phyloP scores from a whole-genome alignment of 2,888 invertebrate species.

The Hirtodrosophila histrioides region DNA sequence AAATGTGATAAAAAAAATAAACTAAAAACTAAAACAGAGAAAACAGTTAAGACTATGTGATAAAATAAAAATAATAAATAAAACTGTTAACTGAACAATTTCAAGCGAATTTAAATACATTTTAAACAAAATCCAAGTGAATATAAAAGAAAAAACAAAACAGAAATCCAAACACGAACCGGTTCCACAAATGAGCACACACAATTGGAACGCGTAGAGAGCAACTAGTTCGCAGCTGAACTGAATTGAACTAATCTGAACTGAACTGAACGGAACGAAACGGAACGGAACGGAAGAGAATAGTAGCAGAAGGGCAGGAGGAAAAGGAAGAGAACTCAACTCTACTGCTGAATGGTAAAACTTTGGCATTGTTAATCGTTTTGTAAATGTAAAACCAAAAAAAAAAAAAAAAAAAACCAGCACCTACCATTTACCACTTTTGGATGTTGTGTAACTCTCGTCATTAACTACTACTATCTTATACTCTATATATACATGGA shows the following conservation, averaged over 20 bases:
- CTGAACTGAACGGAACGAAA: conserved; percentile 23
- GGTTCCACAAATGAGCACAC: conserved; percentile 14
- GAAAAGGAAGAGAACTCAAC: conserved; percentile 5
- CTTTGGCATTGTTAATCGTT: conserved; percentile 62
- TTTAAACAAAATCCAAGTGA: conserved; percentile 45
- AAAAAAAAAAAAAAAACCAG: conserved; percentile 13
- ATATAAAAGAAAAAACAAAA: not conserved
- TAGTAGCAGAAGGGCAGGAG: conserved; percentile 1
- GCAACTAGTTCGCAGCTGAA: conserved; percentile 7
- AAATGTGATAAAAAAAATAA: conserved; percentile 46
- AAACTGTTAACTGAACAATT: conserved; percentile 28
- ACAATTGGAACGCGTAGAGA: conserved; percentile 1
- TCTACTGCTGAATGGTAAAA: conserved; percentile 68
- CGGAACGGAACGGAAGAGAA: conserved; percentile 6
- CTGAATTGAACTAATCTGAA: conserved; percentile 31
- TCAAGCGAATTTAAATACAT: conserved; percentile 19
- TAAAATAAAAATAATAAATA: conserved; percentile 6
- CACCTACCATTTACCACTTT: conserved; percentile 50
- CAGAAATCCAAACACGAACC: conserved; percentile 7
- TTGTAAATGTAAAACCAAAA: conserved; percentile 32
- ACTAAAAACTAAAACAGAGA: conserved; percentile 42
- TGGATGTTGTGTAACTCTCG: conserved; percentile 78
- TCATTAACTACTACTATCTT: conserved; percentile 63
- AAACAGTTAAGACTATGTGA: conserved; percentile 33
- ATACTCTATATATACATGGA: conserved; percentile 53